Percentiles rank a stretch among this genome's conserved stretches.
Conservation (phyloP, 2,797 vertebrate species). For the Pogonophryne albipinna region DNA sequence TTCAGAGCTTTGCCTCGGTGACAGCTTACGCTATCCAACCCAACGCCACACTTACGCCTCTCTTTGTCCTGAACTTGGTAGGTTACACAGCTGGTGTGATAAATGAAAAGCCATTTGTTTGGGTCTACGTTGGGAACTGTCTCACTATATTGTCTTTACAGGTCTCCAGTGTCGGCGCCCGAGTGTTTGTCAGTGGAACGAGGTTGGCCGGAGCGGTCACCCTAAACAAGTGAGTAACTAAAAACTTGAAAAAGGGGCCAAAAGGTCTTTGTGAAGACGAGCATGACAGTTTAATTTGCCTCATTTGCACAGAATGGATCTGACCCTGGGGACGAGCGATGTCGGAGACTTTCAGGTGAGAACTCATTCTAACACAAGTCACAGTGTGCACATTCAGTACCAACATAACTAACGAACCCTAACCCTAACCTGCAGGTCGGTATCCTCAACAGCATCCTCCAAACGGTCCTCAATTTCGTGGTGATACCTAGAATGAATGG, state of each 20-base stretch:
- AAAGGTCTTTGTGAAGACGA: constrained; percentile 24
- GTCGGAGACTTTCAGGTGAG: constrained; percentile 84
- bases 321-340: constrained; percentile 77
- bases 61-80: constrained; percentile 84
- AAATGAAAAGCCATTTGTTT: neutral
- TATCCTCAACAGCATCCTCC: constrained; percentile 69
- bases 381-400: neutral
- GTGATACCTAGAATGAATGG: constrained; percentile 82
- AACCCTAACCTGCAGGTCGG: constrained; percentile 67
- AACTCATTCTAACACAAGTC: neutral
- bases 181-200: constrained; percentile 64
- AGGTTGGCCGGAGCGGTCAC: constrained; percentile 73
- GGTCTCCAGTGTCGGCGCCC: constrained; percentile 77
- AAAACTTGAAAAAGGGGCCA: constrained; percentile 1
- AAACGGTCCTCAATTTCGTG: constrained; percentile 70
- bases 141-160: constrained; percentile 36
- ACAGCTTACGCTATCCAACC: constrained; percentile 82
- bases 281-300: constrained; percentile 38
- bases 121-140: neutral
- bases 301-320: constrained; percentile 72
- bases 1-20: constrained; percentile 62
- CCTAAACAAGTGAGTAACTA: constrained; percentile 79
- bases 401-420: neutral
- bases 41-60: constrained; percentile 77
- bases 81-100: constrained; percentile 22